Conservation (phyloP, 1,140 invertebrate species). For the Eubasilissa regina region DNA sequence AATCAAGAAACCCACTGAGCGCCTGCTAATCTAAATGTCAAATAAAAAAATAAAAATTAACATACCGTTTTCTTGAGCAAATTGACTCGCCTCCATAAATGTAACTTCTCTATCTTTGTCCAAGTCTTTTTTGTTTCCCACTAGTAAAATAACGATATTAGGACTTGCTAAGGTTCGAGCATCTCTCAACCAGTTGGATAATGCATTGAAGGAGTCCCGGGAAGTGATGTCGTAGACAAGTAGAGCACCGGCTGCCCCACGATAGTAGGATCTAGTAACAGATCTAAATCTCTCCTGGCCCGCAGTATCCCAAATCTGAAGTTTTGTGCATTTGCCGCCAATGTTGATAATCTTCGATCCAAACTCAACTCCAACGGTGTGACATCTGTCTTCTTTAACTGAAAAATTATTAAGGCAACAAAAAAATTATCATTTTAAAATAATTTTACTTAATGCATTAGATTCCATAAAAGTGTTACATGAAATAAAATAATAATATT, state of each 20-base stretch:
- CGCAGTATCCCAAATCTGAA: slow-evolving; percentile 88
- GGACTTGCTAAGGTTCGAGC: slow-evolving; percentile 89
- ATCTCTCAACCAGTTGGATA: slow-evolving; percentile 88
- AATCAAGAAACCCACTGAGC: neutral
- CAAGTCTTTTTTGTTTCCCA: slow-evolving; percentile 89
- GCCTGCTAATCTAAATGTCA: no score
- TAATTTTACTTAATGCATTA: no score
- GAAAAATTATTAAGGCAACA: slow-evolving; percentile 61
- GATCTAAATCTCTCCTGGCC: slow-evolving; percentile 77
- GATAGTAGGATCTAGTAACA: slow-evolving; percentile 86
- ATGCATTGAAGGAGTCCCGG: slow-evolving; percentile 86
- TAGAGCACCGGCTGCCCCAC: slow-evolving; percentile 86
- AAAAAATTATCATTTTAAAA: no score
- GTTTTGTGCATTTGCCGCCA: slow-evolving; percentile 87
- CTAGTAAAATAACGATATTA: slow-evolving; percentile 86
- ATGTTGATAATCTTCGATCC: slow-evolving; percentile 89
- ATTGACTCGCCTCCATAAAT: slow-evolving; percentile 85
- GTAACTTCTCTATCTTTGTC: slow-evolving; percentile 85
- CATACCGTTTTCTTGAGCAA: slow-evolving; percentile 87
- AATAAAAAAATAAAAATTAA: slow-evolving; percentile 45
- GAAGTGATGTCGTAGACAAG: slow-evolving; percentile 88
- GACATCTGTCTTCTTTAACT: slow-evolving; percentile 87
- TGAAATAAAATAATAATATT: no score
- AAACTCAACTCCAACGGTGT: slow-evolving; percentile 90
- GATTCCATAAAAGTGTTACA: no score